phyloP scores from a whole-genome alignment of 2,888 invertebrate species.

The Drosophila falleni region DNA sequence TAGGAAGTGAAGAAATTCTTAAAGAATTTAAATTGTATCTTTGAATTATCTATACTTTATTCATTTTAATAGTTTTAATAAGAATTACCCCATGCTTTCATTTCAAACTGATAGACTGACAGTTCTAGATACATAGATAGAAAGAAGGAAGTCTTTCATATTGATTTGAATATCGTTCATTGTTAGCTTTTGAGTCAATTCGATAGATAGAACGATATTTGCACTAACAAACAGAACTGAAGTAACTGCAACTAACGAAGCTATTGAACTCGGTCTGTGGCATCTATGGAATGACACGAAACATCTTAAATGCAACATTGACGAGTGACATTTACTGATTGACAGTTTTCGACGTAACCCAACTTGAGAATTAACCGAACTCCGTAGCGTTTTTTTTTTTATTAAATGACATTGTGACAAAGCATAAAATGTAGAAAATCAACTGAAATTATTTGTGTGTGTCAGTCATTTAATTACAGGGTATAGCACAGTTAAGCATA shows the following conservation, averaged over 20 bases:
- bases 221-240: slow-evolving; percentile 11
- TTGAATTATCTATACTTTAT: neutral
- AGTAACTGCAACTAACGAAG: slow-evolving; percentile 41
- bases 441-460: neutral
- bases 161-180: slow-evolving; percentile 30
- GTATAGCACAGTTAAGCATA: neutral
- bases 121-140: neutral
- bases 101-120: slow-evolving; percentile 10
- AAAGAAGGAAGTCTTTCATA: slow-evolving; percentile 11
- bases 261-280: slow-evolving; percentile 36
- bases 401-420: slow-evolving; percentile 33
- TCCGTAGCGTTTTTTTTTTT: slow-evolving; percentile 6
- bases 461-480: neutral
- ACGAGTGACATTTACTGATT: slow-evolving; percentile 65
- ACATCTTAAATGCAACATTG: slow-evolving; percentile 64
- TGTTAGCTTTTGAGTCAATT: slow-evolving; percentile 26
- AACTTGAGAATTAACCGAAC: slow-evolving; percentile 30
- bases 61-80: neutral
- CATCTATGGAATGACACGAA: slow-evolving; percentile 51
- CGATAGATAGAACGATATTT: slow-evolving; percentile 11
- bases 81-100: slow-evolving; percentile 1
- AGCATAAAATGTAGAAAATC: slow-evolving; percentile 12
- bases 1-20: neutral
- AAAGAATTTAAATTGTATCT: neutral
- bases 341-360: slow-evolving; percentile 54